phyloP scores from a whole-genome alignment of 2,888 invertebrate genomes.

The Elmis aenea region DNA sequence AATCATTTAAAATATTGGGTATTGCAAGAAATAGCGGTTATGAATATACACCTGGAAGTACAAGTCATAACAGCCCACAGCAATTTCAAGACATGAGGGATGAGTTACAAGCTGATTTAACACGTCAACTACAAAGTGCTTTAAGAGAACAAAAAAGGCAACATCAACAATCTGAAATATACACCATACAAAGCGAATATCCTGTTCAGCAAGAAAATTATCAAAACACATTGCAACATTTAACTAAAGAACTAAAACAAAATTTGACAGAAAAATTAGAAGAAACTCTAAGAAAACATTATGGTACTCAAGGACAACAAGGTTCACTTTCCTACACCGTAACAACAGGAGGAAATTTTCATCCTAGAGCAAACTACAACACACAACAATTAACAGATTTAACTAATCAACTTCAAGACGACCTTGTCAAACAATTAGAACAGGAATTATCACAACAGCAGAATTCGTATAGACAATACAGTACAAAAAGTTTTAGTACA shows the following conservation, averaged over 20 bases:
- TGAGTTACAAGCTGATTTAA: slow-evolving; percentile 22
- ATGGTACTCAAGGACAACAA: slow-evolving; percentile 24
- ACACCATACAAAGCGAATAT: slow-evolving; percentile 12
- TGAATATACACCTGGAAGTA: slow-evolving; percentile 7
- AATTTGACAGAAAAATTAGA: slow-evolving; percentile 39
- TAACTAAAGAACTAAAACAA: slow-evolving; percentile 38
- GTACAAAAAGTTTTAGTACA: slow-evolving; percentile 25
- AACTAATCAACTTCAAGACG: slow-evolving; percentile 36
- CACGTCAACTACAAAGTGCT: slow-evolving; percentile 35
- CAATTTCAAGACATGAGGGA: slow-evolving; percentile 20
- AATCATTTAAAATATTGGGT: background rate
- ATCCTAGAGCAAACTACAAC: slow-evolving; percentile 27
- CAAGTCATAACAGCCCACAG: slow-evolving; percentile 6
- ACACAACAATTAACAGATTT: slow-evolving; percentile 33
- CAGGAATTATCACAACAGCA: slow-evolving; percentile 35
- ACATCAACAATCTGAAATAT: slow-evolving; percentile 21
- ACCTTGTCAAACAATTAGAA: slow-evolving; percentile 38
- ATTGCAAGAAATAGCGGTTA: slow-evolving; percentile 1
- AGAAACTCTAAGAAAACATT: slow-evolving; percentile 25
- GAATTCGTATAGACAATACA: slow-evolving; percentile 28
- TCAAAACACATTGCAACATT: slow-evolving; percentile 31
- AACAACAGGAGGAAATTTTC: slow-evolving; percentile 22
- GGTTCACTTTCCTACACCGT: slow-evolving; percentile 27
- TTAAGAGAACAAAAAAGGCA: slow-evolving; percentile 19
- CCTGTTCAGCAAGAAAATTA: slow-evolving; percentile 23